Conservation (phyloP, 2,797 vertebrate species). For the Ispidina picta region DNA sequence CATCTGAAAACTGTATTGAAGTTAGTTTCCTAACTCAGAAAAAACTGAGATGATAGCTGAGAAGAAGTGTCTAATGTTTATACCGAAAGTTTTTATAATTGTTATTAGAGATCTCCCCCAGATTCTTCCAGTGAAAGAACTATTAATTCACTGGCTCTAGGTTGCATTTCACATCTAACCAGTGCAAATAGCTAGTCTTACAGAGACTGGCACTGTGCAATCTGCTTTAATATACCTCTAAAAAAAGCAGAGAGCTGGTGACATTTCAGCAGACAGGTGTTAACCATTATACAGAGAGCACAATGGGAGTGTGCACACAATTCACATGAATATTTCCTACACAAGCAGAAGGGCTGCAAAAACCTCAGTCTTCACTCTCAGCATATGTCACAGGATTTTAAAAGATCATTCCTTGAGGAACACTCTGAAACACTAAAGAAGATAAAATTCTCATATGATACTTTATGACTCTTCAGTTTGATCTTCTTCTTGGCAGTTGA, state of each 20-base stretch:
- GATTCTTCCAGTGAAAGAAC: background rate
- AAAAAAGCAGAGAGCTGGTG: background rate
- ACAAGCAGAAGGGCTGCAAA: background rate
- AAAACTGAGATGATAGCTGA: background rate
- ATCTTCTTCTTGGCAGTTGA: constrained; percentile 22
- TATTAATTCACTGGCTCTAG: background rate
- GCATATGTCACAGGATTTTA: constrained; percentile 48
- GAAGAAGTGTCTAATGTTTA: background rate
- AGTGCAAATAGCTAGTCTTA: background rate
- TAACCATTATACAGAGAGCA: background rate
- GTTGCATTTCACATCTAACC: background rate
- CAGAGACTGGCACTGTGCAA: background rate
- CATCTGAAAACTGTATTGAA: background rate
- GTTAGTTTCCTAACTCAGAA: background rate
- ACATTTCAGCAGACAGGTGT: background rate
- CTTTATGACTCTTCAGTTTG: constrained; percentile 16
- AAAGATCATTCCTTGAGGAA: constrained; percentile 57
- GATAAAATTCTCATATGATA: constrained; percentile 42
- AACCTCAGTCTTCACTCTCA: background rate
- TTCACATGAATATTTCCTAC: background rate
- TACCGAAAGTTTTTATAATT: background rate
- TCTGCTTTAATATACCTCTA: background rate
- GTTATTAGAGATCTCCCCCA: background rate
- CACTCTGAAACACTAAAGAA: constrained; percentile 33
- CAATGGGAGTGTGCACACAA: background rate